These are phyloP conservation scores for Neoniphon sammara DNA, from an alignment of 2,797 vertebrate genomes.

Conservation along the genomic window DNA sequence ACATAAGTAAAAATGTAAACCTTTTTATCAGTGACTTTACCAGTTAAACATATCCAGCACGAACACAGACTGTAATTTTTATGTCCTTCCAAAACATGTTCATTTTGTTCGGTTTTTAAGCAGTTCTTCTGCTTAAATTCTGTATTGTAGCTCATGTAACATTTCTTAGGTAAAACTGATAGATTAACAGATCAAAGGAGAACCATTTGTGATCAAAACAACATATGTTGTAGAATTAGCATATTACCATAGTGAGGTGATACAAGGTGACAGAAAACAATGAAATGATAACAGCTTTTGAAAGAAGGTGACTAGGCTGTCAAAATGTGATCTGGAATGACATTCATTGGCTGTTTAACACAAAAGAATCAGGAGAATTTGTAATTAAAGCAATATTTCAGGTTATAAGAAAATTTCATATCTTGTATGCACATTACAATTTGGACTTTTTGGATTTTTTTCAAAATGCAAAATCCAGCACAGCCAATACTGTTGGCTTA, in stretches of 20 bases:
- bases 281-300: conserved; percentile 27
- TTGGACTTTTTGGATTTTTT: background rate
- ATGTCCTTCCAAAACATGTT: background rate
- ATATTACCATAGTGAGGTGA: conserved; percentile 13
- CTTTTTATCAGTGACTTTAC: conserved; percentile 41
- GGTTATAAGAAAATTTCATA: background rate
- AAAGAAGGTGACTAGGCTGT: conserved; percentile 12
- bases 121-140: conserved; percentile 8
- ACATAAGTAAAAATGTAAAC: conserved; percentile 56
- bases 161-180: conserved; percentile 34
- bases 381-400: conserved; percentile 4
- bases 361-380: background rate
- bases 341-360: conserved; percentile 25
- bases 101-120: background rate
- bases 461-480: too few species aligned
- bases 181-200: conserved; percentile 25
- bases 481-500: too few species aligned
- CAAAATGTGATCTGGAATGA: conserved; percentile 26
- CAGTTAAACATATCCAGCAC: conserved; percentile 13
- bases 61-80: background rate
- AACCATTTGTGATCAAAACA: conserved; percentile 21
- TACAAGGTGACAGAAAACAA: conserved; percentile 20
- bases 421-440: conserved; percentile 6
- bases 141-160: background rate
- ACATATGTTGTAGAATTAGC: conserved; percentile 11